A percentile compares a stretch with the other conserved stretches of the same genome.
Evolutionary conservation across 2,888 invertebrate genomes (phyloP).

Genomic region (Eupithecia tripunctaria): DNA sequence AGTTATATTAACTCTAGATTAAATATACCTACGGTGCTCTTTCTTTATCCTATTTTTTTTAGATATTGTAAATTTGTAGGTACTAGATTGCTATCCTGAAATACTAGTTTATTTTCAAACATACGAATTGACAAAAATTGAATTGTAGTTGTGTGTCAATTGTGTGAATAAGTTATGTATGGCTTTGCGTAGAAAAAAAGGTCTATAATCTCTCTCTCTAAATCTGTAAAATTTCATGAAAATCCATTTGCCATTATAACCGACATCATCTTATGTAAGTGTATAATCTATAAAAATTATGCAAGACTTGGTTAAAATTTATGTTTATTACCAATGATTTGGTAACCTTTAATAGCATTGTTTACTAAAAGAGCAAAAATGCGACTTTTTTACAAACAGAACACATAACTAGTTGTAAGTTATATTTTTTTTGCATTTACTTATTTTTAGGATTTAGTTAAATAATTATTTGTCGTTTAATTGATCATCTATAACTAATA

Average conservation of each 20-base stretch:
- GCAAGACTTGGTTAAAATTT: background rate
- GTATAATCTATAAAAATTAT: background rate
- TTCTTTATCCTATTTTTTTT: background rate
- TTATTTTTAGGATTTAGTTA: background rate
- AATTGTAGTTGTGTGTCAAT: too few species aligned
- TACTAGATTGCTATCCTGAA: too few species aligned
- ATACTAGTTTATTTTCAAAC: background rate
- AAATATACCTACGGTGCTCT: background rate
- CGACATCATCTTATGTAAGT: background rate
- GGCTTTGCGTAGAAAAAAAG: background rate
- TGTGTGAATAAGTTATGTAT: background rate
- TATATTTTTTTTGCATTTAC: slow-evolving; percentile 3
- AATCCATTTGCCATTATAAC: background rate
- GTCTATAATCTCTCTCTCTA: too few species aligned
- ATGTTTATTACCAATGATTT: background rate
- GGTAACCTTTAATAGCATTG: background rate
- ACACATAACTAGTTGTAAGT: background rate
- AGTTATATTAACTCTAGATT: background rate
- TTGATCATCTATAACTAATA: too few species aligned
- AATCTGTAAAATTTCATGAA: background rate
- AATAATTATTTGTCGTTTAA: background rate
- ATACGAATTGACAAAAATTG: background rate
- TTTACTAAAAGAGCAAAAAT: background rate
- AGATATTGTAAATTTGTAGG: background rate
- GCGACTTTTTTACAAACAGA: background rate